Base-by-base conservation (phyloP, 2,113 vertebrate species). In the Epinephelus moara region DNA sequence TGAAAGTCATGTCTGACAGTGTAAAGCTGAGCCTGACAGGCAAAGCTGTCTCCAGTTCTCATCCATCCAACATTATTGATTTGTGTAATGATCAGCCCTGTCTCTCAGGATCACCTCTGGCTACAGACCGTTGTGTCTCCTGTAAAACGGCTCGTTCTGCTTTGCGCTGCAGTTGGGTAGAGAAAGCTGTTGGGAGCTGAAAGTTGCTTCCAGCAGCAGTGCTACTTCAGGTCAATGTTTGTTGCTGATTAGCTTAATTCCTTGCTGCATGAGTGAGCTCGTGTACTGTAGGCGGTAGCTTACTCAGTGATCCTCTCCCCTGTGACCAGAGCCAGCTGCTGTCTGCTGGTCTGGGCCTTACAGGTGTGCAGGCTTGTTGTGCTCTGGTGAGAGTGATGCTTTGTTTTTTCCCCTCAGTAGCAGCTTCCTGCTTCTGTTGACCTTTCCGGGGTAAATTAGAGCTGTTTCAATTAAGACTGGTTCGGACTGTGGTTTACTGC, bases 181-280 rank as follows among this genome's bases (percentile, higher is more conserved):
- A 42, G 45, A 30, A 33, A 25, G 47, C 18, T 27, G 56, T 19
- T 60, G 55, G 59, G 23, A 45, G 18, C 25, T 25, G 45, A 50
- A 42, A 49, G 61, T 18, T 60, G 64, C 40, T 56, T 53, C 27
- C 40, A 21, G 45, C 57, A 23, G 33, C 57, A 30, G 23, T 25
- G 66, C 77, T 78, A 10, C 80, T 56, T 85, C 45, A 75, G 64
- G 55, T 78, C 74, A 42, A 1, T 72, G 70, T 56, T 70, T 8
- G 37, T 30, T 66, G 71, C 69, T 78, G 72, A 81, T 88, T 73
- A 75, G 53, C 50, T 0, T 77, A 70, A 84, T 67, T 78, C 64
- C n/a, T 47, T 61, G 37, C 49, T 69, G 67, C 55, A 7, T 27
- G 53, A 70, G 74, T 4, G 25, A 77, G 66, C 2, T 52, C 27